A percentile compares a stretch with the other conserved stretches of the same genome.
phyloP scores from a whole-genome alignment of 2,888 invertebrate species.

The Drosophila demipolita region DNA sequence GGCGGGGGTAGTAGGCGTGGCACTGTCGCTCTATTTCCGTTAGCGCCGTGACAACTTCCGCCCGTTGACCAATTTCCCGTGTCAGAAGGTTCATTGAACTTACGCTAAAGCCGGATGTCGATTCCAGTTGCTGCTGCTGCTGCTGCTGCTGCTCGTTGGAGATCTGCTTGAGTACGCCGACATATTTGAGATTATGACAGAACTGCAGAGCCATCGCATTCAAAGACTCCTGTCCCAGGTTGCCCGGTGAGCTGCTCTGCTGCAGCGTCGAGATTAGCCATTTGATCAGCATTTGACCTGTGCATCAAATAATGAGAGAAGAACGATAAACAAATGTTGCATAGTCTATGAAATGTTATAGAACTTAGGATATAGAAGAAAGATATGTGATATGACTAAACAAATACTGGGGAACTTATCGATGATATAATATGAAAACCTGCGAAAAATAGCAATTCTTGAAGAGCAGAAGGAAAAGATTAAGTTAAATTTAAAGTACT shows the following conservation, averaged over 20 bases:
- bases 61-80: conserved; percentile 69
- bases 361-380: neutral
- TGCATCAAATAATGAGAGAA: conserved; percentile 9
- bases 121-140: conserved; percentile 83
- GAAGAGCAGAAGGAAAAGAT: neutral
- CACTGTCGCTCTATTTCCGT: conserved; percentile 61
- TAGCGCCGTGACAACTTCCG: conserved; percentile 71
- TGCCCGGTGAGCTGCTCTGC: conserved; percentile 85
- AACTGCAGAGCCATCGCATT: conserved; percentile 92
- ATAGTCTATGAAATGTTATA: neutral
- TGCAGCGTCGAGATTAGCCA: conserved; percentile 92
- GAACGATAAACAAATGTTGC: neutral
- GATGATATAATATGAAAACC: neutral
- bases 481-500: neutral
- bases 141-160: conserved; percentile 86
- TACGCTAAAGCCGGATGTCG: conserved; percentile 64
- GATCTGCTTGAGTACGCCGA: conserved; percentile 93
- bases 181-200: conserved; percentile 94
- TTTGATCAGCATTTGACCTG: conserved; percentile 96
- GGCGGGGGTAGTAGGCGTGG: neutral
- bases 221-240: conserved; percentile 88
- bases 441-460: neutral
- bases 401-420: neutral
- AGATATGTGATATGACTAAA: neutral
- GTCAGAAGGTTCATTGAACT: conserved; percentile 60